These are phyloP conservation scores for Aplysina aerophoba DNA, from an alignment of 37 sponge, comb jelly and placozoan species.

Conservation along the genomic window DNA sequence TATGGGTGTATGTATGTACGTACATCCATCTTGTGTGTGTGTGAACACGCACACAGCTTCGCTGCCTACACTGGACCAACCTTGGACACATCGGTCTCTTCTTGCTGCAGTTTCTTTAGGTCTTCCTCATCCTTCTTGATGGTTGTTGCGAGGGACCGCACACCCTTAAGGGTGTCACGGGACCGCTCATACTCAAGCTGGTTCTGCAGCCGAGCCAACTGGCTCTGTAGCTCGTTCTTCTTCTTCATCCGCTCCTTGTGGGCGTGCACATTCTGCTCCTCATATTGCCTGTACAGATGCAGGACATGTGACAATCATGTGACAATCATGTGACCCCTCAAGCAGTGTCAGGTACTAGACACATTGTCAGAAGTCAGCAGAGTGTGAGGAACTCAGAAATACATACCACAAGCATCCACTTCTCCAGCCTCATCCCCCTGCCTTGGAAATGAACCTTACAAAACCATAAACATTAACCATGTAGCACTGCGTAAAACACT, in stretches of 20 bases:
- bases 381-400: too few relatives aligned
- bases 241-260: constrained; percentile 36
- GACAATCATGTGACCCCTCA: neutral
- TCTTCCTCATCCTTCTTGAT: constrained; percentile 36
- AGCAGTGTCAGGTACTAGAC: too few relatives aligned
- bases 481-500: too few relatives aligned
- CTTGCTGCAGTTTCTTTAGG: constrained; percentile 1
- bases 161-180: constrained; percentile 15
- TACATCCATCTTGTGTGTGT: neutral
- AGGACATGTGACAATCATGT: neutral
- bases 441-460: too few relatives aligned
- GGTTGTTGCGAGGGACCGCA: neutral
- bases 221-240: constrained; percentile 29
- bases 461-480: too few relatives aligned
- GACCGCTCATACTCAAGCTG: constrained; percentile 35
- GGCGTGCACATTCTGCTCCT: constrained; percentile 29
- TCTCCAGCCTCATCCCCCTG: too few relatives aligned
- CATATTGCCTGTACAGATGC: constrained; percentile 9
- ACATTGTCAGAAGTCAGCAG: too few relatives aligned
- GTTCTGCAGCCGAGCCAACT: constrained; percentile 22
- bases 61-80: neutral
- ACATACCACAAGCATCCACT: too few relatives aligned
- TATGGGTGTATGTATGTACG: too few relatives aligned
- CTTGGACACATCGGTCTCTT: neutral
- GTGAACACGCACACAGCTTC: neutral